These are phyloP conservation scores for Chalcis sispes DNA, from an alignment of 2,888 invertebrate genomes.

Conservation along the genomic window DNA sequence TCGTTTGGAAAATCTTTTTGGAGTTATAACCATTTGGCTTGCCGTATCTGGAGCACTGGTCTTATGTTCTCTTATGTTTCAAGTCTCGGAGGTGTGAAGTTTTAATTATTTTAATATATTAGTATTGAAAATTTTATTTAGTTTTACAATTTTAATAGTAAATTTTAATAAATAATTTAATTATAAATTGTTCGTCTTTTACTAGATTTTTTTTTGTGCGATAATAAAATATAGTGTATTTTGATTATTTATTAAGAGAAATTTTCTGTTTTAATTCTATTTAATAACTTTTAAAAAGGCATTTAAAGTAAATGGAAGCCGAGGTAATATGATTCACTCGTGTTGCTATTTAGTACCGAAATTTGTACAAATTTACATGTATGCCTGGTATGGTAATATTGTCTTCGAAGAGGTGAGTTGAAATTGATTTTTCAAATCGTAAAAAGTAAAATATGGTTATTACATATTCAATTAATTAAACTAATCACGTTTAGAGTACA, in stretches of 20 bases:
- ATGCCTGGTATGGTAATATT: slow-evolving; percentile 59
- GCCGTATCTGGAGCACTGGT: slow-evolving; percentile 60
- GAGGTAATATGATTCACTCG: background rate
- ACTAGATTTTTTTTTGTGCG: too few species aligned
- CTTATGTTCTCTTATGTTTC: slow-evolving; percentile 63
- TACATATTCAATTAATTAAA: too few species aligned
- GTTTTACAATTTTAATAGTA: slow-evolving; percentile 7
- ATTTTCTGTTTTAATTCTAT: too few species aligned
- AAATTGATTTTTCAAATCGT: too few species aligned
- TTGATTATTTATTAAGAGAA: too few species aligned
- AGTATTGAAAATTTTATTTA: background rate
- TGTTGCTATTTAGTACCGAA: slow-evolving; percentile 44
- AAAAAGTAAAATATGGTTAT: too few species aligned
- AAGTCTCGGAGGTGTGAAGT: slow-evolving; percentile 46
- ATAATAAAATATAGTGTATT: too few species aligned
- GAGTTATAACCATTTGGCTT: slow-evolving; percentile 61
- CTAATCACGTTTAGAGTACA: too few species aligned
- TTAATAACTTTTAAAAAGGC: too few species aligned
- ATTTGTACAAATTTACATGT: slow-evolving; percentile 59
- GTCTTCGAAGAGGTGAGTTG: slow-evolving; percentile 56
- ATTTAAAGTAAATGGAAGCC: background rate
- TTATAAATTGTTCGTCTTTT: too few species aligned
- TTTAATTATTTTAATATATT: too few species aligned
- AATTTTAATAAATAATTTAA: too few species aligned
- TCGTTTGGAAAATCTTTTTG: slow-evolving; percentile 60